A percentile compares a stretch with the other conserved stretches of the same genome.
phyloP scores from a whole-genome alignment of 1,140 invertebrate species.

The Drosophila teissieri region DNA sequence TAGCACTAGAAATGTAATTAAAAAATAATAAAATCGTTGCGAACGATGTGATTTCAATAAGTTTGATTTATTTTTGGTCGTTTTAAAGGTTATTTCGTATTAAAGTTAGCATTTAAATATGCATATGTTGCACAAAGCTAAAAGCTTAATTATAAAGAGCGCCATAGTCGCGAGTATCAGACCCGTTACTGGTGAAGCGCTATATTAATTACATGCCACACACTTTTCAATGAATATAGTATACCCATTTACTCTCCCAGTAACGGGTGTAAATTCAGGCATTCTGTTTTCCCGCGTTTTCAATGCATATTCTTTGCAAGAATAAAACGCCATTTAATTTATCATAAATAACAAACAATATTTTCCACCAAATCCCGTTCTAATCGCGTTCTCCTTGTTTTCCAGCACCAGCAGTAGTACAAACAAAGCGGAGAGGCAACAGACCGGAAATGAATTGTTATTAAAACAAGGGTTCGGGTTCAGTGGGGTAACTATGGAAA shows the following conservation, averaged over 20 bases:
- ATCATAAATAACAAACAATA: slow-evolving; percentile 26
- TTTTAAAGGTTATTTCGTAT: not conserved
- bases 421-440: slow-evolving; percentile 12
- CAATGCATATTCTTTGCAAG: not conserved
- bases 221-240: no score
- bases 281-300: not conserved
- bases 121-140: not conserved
- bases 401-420: slow-evolving; percentile 22
- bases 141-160: not conserved
- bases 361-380: slow-evolving; percentile 3
- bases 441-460: slow-evolving; percentile 26
- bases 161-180: not conserved
- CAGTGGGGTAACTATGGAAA: not conserved
- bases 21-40: not conserved
- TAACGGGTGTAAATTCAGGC: not conserved
- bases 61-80: no score
- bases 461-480: slow-evolving; percentile 3
- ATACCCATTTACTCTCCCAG: no score
- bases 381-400: slow-evolving; percentile 9
- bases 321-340: slow-evolving; percentile 15
- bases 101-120: slow-evolving; percentile 21
- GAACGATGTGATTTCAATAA: not conserved
- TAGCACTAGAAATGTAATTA: not conserved
- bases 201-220: no score
- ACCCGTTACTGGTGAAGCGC: no score